These are phyloP conservation scores for Lottia gigantea DNA, from an alignment of 2,888 invertebrate species.

Conservation along the genomic window DNA sequence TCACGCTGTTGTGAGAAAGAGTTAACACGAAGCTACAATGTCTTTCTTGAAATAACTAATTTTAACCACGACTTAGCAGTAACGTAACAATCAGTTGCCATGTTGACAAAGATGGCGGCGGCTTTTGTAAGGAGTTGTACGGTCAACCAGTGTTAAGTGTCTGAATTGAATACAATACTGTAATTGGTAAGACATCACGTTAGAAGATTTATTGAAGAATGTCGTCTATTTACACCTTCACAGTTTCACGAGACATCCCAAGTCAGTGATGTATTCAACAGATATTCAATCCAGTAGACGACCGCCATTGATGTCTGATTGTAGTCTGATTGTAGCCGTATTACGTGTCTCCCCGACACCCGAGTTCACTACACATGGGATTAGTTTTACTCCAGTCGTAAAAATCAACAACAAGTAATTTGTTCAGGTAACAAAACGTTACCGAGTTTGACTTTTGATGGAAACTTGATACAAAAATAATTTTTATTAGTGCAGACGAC, in stretches of 20 bases:
- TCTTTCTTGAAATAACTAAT: background rate
- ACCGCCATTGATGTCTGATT: background rate
- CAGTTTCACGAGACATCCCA: no score
- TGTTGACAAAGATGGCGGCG: slow-evolving; percentile 7
- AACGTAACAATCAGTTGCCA: background rate
- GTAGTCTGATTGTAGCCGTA: background rate
- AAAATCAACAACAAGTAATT: slow-evolving; percentile 4
- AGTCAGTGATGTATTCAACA: no score
- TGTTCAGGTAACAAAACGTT: background rate
- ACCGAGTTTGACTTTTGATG: background rate
- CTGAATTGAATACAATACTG: background rate
- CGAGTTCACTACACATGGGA: background rate
- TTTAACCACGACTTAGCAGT: slow-evolving; percentile 4
- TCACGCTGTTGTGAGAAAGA: background rate
- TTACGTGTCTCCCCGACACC: background rate
- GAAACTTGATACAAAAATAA: slow-evolving; percentile 4
- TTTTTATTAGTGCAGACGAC: slow-evolving; percentile 4
- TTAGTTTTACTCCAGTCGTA: background rate
- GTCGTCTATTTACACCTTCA: background rate
- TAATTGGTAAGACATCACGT: slow-evolving; percentile 4
- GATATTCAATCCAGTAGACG: no score
- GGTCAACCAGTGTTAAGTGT: background rate
- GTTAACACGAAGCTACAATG: background rate
- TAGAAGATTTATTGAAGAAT: background rate
- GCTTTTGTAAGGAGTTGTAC: background rate